These are phyloP conservation scores for Psilanteris sp. DNA, from an alignment of 1,140 invertebrate genomes.

Conservation along the genomic window DNA sequence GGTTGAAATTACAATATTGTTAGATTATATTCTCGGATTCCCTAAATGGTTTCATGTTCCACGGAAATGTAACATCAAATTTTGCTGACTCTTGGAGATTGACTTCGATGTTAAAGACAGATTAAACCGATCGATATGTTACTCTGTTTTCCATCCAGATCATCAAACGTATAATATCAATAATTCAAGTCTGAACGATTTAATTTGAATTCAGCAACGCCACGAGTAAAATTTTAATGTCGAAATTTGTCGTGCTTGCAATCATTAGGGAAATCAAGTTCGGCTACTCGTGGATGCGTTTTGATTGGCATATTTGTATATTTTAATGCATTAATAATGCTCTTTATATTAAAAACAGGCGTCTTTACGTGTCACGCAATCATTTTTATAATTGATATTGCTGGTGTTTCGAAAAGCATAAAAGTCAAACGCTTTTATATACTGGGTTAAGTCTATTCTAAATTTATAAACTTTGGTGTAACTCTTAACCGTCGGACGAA, in stretches of 20 bases:
- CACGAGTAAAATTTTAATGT: conserved; percentile 1
- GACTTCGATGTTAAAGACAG: background rate
- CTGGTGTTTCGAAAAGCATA: no score
- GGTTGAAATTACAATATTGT: background rate
- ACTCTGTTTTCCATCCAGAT: background rate
- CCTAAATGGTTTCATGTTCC: background rate
- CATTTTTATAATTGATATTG: no score
- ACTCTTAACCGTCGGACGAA: no score
- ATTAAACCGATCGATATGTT: background rate
- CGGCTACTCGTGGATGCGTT: background rate
- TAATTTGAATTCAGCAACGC: conserved; percentile 2
- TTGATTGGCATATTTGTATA: background rate
- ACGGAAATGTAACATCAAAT: background rate
- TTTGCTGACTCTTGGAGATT: background rate
- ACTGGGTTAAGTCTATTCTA: no score
- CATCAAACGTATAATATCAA: conserved; percentile 2
- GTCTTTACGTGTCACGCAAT: no score
- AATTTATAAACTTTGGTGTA: no score
- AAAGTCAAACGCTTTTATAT: no score
- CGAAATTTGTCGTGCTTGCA: background rate
- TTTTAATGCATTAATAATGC: background rate
- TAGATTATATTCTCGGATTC: background rate
- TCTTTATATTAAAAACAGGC: conserved; percentile 1
- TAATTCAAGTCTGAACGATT: conserved; percentile 1
- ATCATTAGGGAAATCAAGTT: conserved; percentile 11